Percentiles rank a stretch among this genome's conserved stretches.
Conservation (phyloP, 92 coral and sea anemone species). For the Porites rus region DNA sequence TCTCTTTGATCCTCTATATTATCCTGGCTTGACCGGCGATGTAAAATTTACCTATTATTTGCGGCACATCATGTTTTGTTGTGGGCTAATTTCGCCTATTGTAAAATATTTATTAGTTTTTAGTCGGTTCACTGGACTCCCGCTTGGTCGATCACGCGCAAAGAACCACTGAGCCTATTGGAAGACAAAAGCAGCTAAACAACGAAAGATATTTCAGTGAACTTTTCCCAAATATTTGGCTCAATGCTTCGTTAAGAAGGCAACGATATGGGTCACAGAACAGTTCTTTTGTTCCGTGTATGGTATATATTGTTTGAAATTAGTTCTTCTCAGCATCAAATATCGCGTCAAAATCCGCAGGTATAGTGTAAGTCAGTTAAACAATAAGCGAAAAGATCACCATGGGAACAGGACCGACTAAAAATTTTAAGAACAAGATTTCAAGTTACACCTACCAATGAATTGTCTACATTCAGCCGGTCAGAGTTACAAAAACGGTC, state of each 20-base stretch:
- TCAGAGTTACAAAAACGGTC: background rate
- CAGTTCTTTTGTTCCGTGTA: conserved; percentile 13
- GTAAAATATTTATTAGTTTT: conserved; percentile 66
- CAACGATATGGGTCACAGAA: conserved; percentile 33
- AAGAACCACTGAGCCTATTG: conserved; percentile 40
- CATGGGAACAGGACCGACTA: background rate
- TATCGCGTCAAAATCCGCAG: background rate
- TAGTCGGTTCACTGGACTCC: conserved; percentile 61
- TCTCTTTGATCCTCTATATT: background rate
- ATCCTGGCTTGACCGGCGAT: conserved; percentile 14
- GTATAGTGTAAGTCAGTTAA: background rate
- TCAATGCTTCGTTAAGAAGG: conserved; percentile 20
- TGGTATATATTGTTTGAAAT: background rate
- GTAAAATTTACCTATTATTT: conserved; percentile 33
- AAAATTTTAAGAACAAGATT: no score
- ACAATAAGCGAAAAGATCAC: background rate
- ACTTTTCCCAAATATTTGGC: conserved; percentile 16
- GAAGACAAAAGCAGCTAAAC: conserved; percentile 50
- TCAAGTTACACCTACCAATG: no score
- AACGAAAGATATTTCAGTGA: conserved; percentile 45
- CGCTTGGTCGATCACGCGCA: conserved; percentile 64
- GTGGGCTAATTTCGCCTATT: conserved; percentile 27
- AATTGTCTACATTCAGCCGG: no score
- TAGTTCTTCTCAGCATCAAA: conserved; percentile 25
- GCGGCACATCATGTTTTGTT: conserved; percentile 53